Evolutionary conservation across 2,113 vertebrate genomes (phyloP).

Genomic region (Cynopterus brachyotis): DNA sequence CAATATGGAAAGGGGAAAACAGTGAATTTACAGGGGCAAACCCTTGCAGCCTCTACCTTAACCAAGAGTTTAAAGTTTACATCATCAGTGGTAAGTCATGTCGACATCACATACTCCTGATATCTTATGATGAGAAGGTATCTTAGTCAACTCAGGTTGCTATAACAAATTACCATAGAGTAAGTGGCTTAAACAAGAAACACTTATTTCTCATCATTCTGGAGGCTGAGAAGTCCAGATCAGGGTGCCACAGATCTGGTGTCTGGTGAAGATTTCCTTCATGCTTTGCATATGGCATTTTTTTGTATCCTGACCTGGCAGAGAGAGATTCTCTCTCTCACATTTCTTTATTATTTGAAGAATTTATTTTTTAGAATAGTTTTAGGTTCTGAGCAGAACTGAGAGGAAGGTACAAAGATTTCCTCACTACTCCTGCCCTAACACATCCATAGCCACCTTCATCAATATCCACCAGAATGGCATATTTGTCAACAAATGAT

Average conservation of each 20-base stretch:
- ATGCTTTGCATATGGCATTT: background rate
- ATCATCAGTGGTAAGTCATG: background rate
- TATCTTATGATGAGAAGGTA: background rate
- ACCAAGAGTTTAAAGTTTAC: background rate
- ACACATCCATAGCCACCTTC: background rate
- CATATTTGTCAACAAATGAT: background rate
- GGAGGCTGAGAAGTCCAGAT: background rate
- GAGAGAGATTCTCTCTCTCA: background rate
- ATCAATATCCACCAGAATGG: background rate
- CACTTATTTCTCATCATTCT: background rate
- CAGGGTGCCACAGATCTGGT: background rate
- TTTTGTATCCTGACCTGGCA: background rate
- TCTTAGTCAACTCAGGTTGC: background rate
- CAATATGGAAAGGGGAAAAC: background rate
- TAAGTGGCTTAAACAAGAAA: background rate
- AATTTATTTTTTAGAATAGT: background rate
- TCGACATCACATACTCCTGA: no score
- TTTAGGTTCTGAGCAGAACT: background rate
- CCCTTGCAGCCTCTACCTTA: background rate
- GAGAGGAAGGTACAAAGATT: background rate
- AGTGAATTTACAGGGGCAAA: background rate
- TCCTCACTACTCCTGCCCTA: background rate
- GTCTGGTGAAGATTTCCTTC: background rate
- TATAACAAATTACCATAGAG: background rate
- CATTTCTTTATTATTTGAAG: background rate